Base-by-base conservation (phyloP, 2,113 vertebrate species). In the Prolemur simus region DNA sequence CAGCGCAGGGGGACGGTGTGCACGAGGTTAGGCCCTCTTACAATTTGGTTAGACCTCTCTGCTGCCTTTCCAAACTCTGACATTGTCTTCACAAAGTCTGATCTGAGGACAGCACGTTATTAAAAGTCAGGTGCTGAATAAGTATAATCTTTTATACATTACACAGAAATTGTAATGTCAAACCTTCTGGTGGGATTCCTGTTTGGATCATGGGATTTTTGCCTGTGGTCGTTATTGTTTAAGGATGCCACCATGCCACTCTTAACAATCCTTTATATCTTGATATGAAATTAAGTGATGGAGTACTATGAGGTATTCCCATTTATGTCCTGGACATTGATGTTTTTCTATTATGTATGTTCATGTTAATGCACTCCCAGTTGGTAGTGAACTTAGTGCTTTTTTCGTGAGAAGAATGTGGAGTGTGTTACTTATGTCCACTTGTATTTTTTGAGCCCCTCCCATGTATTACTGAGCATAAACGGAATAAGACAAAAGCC, bases 281-380 rank as follows among this genome's bases (percentile, higher is more conserved):
- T 54, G 27, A 29, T 32, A 2, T 52, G 32, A 23, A 64, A 25
- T 3, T 54, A 47, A 56, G 34, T 11, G 45, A 11, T 2, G 8
- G 45, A 85, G 27, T 11, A 2, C 34, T 8, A 1, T 2, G 25
- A 34, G 13, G 42, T 47, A 2, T 69, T 7, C 9, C 27, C 25
- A 23, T 12, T 15, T 5, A 21, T 27, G 73, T 84, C 71, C n/a
- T 0, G 0, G 49, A 17, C 7, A 3, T 2, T 18, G 2, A 2
- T 17, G 12, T 56, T 39, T 42, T 32, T 8, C 69, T 74, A 8
- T 13, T 4, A 42, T 11, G n/a, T 82, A 11, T 54, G 66, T n/a
- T 32, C 77, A 9, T 4, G 8, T 18, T 5, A 18, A 4, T 56
- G 39, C n/a, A 20, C 58, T 45, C 32, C 5, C 10, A n/a, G 29